phyloP scores from a whole-genome alignment of 1,140 invertebrate species.

The Drosophila triauraria region DNA sequence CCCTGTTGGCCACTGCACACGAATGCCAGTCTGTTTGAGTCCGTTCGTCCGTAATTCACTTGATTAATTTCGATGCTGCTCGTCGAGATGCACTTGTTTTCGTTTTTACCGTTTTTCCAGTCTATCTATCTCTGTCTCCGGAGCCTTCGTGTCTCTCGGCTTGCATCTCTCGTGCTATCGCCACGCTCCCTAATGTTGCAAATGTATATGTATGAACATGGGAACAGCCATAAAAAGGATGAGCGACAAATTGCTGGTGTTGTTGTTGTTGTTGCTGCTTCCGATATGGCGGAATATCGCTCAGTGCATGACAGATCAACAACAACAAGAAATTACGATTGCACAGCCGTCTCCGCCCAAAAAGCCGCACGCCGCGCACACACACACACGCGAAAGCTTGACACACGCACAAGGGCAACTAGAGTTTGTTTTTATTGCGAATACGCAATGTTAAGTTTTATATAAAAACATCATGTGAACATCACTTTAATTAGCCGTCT shows the following conservation, averaged over 20 bases:
- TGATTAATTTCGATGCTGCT: slow-evolving; percentile 34
- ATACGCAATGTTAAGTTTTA: background rate
- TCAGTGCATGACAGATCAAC: background rate
- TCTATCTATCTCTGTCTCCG: slow-evolving; percentile 3
- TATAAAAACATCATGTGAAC: background rate
- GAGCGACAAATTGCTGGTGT: background rate
- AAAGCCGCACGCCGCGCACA: slow-evolving; percentile 39
- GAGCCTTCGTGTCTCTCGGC: slow-evolving; percentile 25
- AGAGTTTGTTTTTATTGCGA: slow-evolving; percentile 43
- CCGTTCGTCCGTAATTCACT: slow-evolving; percentile 20
- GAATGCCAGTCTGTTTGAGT: slow-evolving; percentile 9
- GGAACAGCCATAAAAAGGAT: slow-evolving; percentile 5
- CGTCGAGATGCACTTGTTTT: slow-evolving; percentile 34
- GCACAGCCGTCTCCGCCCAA: slow-evolving; percentile 10
- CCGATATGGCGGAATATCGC: background rate
- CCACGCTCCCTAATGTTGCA: background rate
- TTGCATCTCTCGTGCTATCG: slow-evolving; percentile 12
- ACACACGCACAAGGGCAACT: slow-evolving; percentile 29
- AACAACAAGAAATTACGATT: slow-evolving; percentile 3
- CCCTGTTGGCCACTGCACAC: slow-evolving; percentile 19
- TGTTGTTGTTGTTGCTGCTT: background rate
- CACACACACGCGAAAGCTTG: background rate
- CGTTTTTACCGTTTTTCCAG: slow-evolving; percentile 4
- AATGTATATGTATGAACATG: background rate
- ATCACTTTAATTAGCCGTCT: background rate